Evolutionary conservation across 2,797 vertebrate genomes (phyloP).

Genomic region (Sebastes diaconus): DNA sequence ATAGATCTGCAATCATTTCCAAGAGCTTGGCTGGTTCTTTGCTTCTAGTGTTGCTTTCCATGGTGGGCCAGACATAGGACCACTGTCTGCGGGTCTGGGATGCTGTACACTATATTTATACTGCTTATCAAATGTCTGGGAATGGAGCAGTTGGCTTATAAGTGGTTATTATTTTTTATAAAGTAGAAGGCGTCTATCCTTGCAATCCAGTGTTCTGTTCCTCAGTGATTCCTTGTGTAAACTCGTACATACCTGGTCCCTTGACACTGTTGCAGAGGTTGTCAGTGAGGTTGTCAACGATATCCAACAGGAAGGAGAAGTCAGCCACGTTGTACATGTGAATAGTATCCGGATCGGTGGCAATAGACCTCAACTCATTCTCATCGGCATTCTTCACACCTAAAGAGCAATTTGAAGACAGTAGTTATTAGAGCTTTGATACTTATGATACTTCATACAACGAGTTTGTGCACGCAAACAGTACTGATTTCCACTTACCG

Average conservation of each 20-base stretch:
- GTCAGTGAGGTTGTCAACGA: constrained; percentile 90
- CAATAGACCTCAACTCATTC: constrained; percentile 93
- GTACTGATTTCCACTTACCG: constrained; percentile 78
- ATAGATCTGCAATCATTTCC: constrained; percentile 25
- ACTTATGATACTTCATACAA: background rate
- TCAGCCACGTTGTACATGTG: constrained; percentile 97
- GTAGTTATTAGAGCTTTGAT: background rate
- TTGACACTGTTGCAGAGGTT: constrained; percentile 99
- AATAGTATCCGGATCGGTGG: constrained; percentile 90
- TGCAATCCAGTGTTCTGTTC: background rate
- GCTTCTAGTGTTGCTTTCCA: constrained; percentile 13
- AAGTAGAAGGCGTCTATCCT: background rate
- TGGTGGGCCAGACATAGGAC: constrained; percentile 20
- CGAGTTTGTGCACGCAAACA: background rate
- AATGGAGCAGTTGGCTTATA: background rate
- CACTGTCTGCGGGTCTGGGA: constrained; percentile 11
- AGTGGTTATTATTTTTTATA: background rate
- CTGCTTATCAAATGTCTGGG: constrained; percentile 14
- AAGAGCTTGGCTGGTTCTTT: constrained; percentile 15
- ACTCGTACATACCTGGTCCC: constrained; percentile 85
- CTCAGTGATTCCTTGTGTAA: background rate
- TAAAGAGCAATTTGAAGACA: constrained; percentile 56
- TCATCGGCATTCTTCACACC: constrained; percentile 99
- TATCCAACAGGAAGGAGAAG: constrained; percentile 91
- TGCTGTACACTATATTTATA: constrained; percentile 15